A percentile compares a stretch with the other conserved stretches of the same genome.
phyloP scores from a whole-genome alignment of 2,797 vertebrate species.

The Trachops cirrhosus region DNA sequence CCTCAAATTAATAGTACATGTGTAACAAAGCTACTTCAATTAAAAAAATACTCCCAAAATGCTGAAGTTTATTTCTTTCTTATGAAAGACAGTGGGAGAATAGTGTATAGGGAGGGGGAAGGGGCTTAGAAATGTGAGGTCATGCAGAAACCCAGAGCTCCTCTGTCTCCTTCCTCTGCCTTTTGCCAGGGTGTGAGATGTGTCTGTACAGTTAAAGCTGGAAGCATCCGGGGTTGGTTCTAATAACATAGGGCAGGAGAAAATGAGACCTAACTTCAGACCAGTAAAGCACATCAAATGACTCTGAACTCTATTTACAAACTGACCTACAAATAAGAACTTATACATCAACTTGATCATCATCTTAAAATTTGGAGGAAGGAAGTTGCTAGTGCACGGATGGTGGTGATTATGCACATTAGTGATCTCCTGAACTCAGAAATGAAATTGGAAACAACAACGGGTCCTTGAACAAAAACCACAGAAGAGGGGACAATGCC shows the following conservation, averaged over 20 bases:
- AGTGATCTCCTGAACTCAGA: background rate
- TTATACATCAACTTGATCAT: background rate
- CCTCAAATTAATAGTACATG: background rate
- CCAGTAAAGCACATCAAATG: background rate
- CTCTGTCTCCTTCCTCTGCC: background rate
- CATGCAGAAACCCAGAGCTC: background rate
- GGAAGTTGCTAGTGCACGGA: background rate
- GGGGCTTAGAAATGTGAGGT: background rate
- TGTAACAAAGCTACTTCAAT: background rate
- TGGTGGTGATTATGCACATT: background rate
- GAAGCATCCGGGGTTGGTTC: background rate
- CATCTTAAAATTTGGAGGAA: background rate
- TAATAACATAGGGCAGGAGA: background rate
- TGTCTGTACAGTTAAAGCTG: background rate
- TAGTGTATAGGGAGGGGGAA: background rate
- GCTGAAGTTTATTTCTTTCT: background rate
- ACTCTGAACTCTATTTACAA: background rate
- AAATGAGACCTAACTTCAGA: background rate
- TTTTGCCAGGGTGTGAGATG: accelerated
- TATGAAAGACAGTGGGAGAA: background rate
- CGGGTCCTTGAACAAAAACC: background rate
- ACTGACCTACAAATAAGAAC: background rate
- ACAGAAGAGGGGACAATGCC: background rate
- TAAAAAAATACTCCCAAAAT: background rate
- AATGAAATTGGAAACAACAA: background rate